phyloP scores from a whole-genome alignment of 2,797 vertebrate species.

The Fundulus diaphanus region DNA sequence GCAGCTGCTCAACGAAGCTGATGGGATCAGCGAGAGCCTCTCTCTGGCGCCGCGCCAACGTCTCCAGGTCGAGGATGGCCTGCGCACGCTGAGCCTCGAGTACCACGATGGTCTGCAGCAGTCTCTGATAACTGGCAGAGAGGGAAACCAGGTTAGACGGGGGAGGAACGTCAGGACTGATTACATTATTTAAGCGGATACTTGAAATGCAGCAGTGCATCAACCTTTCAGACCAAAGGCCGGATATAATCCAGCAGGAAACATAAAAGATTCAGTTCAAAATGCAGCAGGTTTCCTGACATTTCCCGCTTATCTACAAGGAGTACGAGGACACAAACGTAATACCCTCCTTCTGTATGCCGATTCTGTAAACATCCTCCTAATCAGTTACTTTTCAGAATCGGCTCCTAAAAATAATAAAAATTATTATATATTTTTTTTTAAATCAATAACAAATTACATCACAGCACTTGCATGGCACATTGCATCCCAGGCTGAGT shows the following conservation, averaged over 20 bases:
- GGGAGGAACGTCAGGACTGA: conserved; percentile 24
- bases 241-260: conserved; percentile 60
- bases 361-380: conserved; percentile 8
- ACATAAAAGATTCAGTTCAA: conserved; percentile 32
- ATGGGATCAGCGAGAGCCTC: conserved; percentile 92
- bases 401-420: no score
- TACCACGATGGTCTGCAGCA: conserved; percentile 97
- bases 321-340: not conserved
- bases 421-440: no score
- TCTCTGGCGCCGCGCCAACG: conserved; percentile 90
- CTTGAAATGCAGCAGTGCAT: conserved; percentile 59
- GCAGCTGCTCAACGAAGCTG: conserved; percentile 96
- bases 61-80: conserved; percentile 96
- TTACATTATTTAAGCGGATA: conserved; percentile 68
- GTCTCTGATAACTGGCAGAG: conserved; percentile 93
- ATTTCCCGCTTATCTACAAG: conserved; percentile 25
- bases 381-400: conserved; percentile 1
- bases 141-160: conserved; percentile 46
- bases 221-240: conserved; percentile 51
- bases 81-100: conserved; percentile 97
- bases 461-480: not conserved
- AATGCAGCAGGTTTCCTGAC: conserved; percentile 10
- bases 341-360: not conserved
- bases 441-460: not conserved
- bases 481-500: conserved; percentile 27